Percentiles rank a stretch among this genome's conserved stretches.
These are phyloP conservation scores for Pristionchus exspectatus DNA, from an alignment of 2,888 invertebrate genomes.

Conservation along the genomic window DNA sequence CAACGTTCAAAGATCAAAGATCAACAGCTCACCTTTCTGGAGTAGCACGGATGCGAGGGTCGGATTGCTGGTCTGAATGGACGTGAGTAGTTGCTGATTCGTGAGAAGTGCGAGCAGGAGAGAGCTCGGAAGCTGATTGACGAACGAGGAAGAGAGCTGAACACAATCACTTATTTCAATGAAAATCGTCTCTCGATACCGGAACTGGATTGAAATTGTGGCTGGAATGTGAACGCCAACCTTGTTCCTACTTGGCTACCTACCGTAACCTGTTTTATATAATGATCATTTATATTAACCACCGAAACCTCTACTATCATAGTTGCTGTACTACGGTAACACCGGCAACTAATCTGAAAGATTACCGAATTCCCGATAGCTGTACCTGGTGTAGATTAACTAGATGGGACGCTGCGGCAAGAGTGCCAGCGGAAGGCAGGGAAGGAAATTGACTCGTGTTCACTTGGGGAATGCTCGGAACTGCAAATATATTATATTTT, in stretches of 20 bases:
- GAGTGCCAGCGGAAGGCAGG: background rate
- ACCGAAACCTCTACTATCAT: no score
- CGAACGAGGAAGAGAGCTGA: slow-evolving; percentile 39
- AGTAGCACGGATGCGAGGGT: slow-evolving; percentile 9
- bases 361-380: background rate
- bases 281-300: no score
- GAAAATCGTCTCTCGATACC: background rate
- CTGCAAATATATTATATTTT: slow-evolving; percentile 14
- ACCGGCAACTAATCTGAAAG: no score
- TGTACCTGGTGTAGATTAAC: slow-evolving; percentile 23
- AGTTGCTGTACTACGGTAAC: no score
- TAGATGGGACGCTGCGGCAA: slow-evolving; percentile 23
- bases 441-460: background rate
- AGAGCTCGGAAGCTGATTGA: slow-evolving; percentile 14
- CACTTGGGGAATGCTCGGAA: slow-evolving; percentile 8
- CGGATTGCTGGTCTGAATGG: slow-evolving; percentile 21
- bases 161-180: background rate
- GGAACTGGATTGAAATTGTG: slow-evolving; percentile 5
- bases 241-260: background rate
- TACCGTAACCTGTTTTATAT: no score
- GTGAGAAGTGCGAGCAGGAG: background rate
- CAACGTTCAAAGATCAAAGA: background rate
- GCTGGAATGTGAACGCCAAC: background rate
- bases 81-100: background rate
- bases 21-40: background rate